Conservation (phyloP, 2,888 invertebrate genomes). For the Dasysyrphus tricinctus region DNA sequence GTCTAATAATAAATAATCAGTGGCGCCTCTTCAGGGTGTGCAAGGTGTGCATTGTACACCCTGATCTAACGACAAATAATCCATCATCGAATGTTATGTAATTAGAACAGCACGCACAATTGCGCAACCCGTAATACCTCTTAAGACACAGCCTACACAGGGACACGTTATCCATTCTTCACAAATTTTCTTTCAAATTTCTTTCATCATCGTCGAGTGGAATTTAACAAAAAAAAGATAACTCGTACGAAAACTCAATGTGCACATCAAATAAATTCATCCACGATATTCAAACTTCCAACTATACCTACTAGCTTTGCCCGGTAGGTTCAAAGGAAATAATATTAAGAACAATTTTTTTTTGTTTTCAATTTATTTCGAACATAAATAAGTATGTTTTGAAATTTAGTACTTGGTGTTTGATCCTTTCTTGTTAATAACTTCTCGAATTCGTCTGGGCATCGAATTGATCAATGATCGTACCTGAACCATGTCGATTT, state of each 20-base stretch:
- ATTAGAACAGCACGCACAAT: not conserved
- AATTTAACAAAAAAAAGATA: not conserved
- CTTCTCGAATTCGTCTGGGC: no score
- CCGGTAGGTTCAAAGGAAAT: no score
- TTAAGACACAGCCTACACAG: not conserved
- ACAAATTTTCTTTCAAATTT: not conserved
- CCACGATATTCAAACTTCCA: no score
- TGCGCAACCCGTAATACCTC: not conserved
- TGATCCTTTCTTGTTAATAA: no score
- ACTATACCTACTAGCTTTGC: no score
- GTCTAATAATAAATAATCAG: no score
- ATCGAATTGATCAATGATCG: no score
- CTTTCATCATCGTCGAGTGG: not conserved
- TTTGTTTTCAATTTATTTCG: no score
- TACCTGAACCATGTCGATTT: no score
- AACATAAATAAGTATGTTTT: no score
- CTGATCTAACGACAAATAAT: constrained; percentile 2
- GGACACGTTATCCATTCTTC: not conserved
- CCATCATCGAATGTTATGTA: not conserved
- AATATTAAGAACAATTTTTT: no score
- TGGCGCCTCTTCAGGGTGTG: constrained; percentile 6
- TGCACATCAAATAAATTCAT: constrained; percentile 4
- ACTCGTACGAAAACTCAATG: constrained; percentile 1
- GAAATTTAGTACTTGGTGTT: no score
- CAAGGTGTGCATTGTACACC: constrained; percentile 22